Evolutionary conservation across 2,113 vertebrate species (phyloP).

Genomic region (Pelmatolapia mariae): DNA sequence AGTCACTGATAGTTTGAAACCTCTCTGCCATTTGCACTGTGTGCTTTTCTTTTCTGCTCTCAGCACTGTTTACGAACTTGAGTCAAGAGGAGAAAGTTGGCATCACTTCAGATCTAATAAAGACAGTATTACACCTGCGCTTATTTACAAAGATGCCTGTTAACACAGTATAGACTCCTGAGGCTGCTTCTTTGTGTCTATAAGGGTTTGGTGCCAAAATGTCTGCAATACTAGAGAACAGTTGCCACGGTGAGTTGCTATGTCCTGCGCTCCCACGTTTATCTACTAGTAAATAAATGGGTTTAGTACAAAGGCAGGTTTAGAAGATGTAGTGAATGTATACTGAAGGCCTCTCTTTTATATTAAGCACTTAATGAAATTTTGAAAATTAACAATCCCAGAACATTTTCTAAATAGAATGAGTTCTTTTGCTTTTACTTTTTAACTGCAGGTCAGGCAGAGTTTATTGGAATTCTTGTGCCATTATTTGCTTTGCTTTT

Average conservation of each 20-base stretch:
- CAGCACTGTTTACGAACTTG: not conserved
- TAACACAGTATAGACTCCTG: not conserved
- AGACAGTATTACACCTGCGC: slow-evolving; percentile 7
- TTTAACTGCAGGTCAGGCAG: not conserved
- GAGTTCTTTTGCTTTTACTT: not conserved
- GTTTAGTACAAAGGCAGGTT: not conserved
- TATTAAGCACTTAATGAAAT: not conserved
- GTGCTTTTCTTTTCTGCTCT: not conserved
- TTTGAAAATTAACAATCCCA: not conserved
- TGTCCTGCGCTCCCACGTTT: not conserved
- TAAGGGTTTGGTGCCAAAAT: slow-evolving; percentile 34
- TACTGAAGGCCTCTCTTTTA: not conserved
- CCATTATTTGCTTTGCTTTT: not conserved
- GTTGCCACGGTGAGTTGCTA: not conserved
- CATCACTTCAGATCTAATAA: not conserved
- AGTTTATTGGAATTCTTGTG: not conserved
- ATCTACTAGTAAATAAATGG: not conserved
- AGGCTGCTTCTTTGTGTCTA: slow-evolving; percentile 8
- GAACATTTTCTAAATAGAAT: not conserved
- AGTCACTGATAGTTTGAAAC: not conserved
- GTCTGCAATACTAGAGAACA: not conserved
- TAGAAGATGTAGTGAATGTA: not conserved
- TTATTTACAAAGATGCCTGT: not conserved
- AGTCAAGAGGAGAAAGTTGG: not conserved
- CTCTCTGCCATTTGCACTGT: slow-evolving; percentile 29